phyloP scores from a whole-genome alignment of 2,113 vertebrate species.

The Chionodraco myersi region DNA sequence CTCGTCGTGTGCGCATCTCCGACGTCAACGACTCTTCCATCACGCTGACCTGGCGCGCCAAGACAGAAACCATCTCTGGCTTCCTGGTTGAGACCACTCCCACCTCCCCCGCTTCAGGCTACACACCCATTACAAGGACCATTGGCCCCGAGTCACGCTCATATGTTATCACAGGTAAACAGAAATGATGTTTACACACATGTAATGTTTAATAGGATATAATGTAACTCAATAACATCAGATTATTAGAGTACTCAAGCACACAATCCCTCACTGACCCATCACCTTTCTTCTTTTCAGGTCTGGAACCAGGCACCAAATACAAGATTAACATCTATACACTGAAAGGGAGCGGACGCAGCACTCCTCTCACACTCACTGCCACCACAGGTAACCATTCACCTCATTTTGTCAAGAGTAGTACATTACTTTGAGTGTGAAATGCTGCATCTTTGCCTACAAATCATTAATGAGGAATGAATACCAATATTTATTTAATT shows the following conservation, averaged over 20 bases:
- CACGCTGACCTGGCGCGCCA: conserved; percentile 94
- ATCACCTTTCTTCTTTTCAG: conserved; percentile 70
- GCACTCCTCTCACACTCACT: conserved; percentile 89
- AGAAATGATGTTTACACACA: background rate
- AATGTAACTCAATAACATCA: background rate
- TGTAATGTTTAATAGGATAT: background rate
- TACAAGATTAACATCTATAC: conserved; percentile 96
- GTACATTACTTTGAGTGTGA: background rate
- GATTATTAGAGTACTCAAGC: background rate
- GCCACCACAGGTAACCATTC: conserved; percentile 89
- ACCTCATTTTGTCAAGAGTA: background rate
- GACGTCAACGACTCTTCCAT: conserved; percentile 92
- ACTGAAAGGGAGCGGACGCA: conserved; percentile 92
- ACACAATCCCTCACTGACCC: background rate
- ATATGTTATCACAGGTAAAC: conserved; percentile 90
- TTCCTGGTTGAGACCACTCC: conserved; percentile 91
- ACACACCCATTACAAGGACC: conserved; percentile 86
- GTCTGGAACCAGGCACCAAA: conserved; percentile 91
- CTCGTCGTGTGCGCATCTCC: conserved; percentile 91
- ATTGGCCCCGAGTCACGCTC: conserved; percentile 85
- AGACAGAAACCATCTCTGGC: conserved; percentile 92
- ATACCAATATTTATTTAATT: background rate
- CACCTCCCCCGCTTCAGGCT: conserved; percentile 75
- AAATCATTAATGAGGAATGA: background rate
- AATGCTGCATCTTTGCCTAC: background rate